A percentile compares a stretch with the other conserved stretches of the same genome.
Evolutionary conservation across 2,888 invertebrate genomes (phyloP).

Genomic region (Epirrhoe tristata): DNA sequence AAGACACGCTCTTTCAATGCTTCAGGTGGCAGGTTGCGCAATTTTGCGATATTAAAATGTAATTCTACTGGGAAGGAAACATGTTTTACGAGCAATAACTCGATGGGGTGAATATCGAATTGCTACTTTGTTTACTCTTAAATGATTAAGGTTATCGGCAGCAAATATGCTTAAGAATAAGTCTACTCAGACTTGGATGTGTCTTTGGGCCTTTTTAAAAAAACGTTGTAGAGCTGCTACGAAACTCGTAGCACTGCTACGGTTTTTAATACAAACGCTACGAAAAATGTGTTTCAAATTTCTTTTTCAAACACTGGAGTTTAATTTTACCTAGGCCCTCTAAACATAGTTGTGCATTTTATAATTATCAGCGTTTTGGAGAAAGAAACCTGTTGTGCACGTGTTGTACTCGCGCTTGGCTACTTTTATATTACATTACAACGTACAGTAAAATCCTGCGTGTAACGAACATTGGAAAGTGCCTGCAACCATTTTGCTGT

Average conservation of each 20-base stretch:
- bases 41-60: constrained; percentile 43
- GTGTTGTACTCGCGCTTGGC: too few species aligned
- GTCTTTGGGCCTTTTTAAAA: too few species aligned
- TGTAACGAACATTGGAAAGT: constrained; percentile 19
- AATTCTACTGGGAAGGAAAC: constrained; percentile 39
- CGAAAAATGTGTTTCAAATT: neutral
- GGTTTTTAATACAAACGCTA: neutral
- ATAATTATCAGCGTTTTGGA: too few species aligned
- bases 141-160: neutral
- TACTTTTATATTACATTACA: too few species aligned
- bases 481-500: constrained; percentile 19
- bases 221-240: constrained; percentile 14
- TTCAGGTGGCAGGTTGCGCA: constrained; percentile 21
- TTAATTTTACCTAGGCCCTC: too few species aligned
- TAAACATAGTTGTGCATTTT: too few species aligned
- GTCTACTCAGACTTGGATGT: too few species aligned
- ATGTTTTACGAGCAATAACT: constrained; percentile 39
- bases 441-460: too few species aligned
- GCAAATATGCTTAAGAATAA: neutral
- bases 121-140: constrained; percentile 11
- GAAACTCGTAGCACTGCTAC: constrained; percentile 19
- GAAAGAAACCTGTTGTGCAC: too few species aligned
- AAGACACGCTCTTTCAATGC: neutral
- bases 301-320: neutral
- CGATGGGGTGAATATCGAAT: constrained; percentile 27